Evolutionary conservation across 1,140 invertebrate genomes (phyloP).

Genomic region (Penaeus vannamei): DNA sequence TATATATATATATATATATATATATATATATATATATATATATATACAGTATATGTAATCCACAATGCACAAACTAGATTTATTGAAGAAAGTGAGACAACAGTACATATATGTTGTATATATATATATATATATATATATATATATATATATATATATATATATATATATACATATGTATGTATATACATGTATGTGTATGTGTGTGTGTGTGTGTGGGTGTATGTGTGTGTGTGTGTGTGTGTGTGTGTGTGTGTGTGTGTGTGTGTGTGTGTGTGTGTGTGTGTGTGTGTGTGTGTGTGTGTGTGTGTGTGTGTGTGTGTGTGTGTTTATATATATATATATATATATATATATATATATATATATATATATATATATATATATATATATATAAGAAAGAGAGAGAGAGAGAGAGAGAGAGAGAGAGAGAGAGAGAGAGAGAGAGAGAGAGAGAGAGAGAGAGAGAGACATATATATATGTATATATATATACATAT

Average conservation of each 20-base stretch:
- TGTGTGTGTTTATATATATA: background rate
- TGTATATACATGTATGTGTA: conserved; percentile 4
- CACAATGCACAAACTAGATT: no score
- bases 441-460: no score
- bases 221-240: background rate
- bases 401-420: no score
- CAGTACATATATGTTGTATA: background rate
- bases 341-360: conserved; percentile 21
- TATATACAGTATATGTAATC: no score
- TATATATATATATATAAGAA: conserved; percentile 16
- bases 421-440: no score
- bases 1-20: no score
- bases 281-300: background rate
- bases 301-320: background rate
- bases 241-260: background rate
- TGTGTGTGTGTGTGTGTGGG: background rate
- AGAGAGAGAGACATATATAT: no score
- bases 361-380: conserved; percentile 14
- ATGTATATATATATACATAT: conserved; percentile 3
- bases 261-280: background rate
- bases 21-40: no score
- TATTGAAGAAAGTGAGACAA: no score
- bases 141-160: background rate
- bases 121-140: conserved; percentile 21
- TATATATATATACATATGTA: background rate